Base-by-base conservation (phyloP, 1,140 invertebrate genomes). In the Drosophila miranda region DNA sequence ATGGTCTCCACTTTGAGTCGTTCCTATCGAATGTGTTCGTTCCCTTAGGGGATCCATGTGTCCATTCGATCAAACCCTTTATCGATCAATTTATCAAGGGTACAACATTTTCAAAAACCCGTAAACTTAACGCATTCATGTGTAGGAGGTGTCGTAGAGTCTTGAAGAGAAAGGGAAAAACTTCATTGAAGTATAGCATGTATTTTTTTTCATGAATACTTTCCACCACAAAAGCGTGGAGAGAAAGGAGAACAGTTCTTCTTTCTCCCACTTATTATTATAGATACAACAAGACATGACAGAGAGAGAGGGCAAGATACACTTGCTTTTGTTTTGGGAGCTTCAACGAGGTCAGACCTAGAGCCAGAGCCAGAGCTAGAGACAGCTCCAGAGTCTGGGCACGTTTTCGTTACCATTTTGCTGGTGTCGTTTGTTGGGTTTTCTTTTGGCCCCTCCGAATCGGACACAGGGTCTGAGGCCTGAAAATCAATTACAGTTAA, bases 401-500 rank as follows among this genome's bases (percentile, higher is more conserved):
- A 83, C 76, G 79, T 83, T 84, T 83, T 80, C 68, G 79, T 84
- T 76, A 83, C 80, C 55, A 84, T 76, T 80, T 81, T 48, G 38
- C 43, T 66, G 30, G 62, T 43, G 28, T 48, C 6, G 21, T 49
- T 28, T 34, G n/a, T n/a, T 2, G n/a, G 48, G 38, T 50, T 68
- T 68, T 68, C 48, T 51, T 56, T 43, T 49, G 64, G 62, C 63
- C 67, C 55, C 50, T 34, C 3, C 21, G 49, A 26, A 41, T 50
- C 45, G 63, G 70, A 62, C 61, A 75, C 56, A 43, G 59, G 1
- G 11, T 66, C 54, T 69, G 80, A 46, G 64, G 11, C 34, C 64
- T 64, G 66, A 72, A 83, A 83, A 83, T 83, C 79, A 83, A 83
- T 83, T 84, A 84, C 78, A 72, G 78, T 76, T 83, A 75, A 69